phyloP scores from a whole-genome alignment of 2,113 vertebrate species.

The Blennius ocellaris region DNA sequence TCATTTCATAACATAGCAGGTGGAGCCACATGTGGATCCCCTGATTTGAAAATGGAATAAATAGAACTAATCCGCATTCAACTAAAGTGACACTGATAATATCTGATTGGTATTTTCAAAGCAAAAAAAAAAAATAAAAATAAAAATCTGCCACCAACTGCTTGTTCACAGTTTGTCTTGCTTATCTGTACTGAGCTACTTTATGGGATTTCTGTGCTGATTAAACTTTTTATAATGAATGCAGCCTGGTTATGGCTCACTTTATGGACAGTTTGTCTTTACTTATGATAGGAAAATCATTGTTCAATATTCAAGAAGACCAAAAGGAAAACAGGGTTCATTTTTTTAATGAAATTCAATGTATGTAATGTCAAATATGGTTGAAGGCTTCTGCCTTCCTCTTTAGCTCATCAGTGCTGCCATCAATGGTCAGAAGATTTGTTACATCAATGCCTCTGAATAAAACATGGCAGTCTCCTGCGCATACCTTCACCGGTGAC shows the following conservation, averaged over 20 bases:
- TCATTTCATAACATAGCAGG: not conserved
- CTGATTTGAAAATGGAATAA: slow-evolving; percentile 37
- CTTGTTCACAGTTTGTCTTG: not conserved
- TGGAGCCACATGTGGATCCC: slow-evolving; percentile 15
- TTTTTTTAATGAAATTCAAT: not conserved
- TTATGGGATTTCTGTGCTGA: not conserved
- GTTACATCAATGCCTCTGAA: not conserved
- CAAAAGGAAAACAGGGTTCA: not conserved
- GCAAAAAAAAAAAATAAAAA: slow-evolving; percentile 25
- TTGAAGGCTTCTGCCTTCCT: not conserved
- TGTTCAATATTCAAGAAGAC: no score
- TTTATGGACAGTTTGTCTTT: no score
- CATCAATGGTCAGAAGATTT: not conserved
- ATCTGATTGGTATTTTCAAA: slow-evolving; percentile 28
- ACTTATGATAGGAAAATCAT: no score
- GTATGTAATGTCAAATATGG: no score
- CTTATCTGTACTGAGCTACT: not conserved
- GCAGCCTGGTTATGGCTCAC: not conserved
- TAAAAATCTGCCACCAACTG: not conserved
- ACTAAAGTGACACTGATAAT: slow-evolving; percentile 2
- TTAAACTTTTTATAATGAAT: not conserved
- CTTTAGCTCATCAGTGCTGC: not conserved
- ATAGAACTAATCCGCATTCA: slow-evolving; percentile 11
- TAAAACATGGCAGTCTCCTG: not conserved
- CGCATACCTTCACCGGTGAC: not conserved